A percentile compares a stretch with the other conserved stretches of the same genome.
Evolutionary conservation across 2,797 vertebrate genomes (phyloP).

Genomic region (Miichthys miiuy): DNA sequence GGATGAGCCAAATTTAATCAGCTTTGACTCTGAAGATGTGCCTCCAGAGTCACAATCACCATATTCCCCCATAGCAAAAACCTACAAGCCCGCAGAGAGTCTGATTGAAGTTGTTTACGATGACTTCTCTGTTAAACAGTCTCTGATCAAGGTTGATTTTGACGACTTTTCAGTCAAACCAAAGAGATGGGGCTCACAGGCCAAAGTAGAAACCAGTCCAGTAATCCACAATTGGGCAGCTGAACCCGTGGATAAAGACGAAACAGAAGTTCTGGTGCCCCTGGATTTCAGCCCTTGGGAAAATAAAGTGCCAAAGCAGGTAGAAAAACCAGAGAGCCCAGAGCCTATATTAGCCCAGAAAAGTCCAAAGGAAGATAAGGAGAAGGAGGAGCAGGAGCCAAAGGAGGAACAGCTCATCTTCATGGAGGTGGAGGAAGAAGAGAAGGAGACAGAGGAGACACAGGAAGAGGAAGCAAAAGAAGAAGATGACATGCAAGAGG

Average conservation of each 20-base stretch:
- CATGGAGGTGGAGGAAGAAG: conserved; percentile 1
- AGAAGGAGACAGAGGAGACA: not conserved
- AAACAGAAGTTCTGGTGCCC: not conserved
- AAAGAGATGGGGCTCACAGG: conserved; percentile 46
- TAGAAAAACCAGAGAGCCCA: conserved; percentile 21
- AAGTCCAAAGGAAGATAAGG: conserved; percentile 15
- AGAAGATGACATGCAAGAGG: conserved; percentile 51
- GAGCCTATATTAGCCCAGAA: not conserved
- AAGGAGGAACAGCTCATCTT: conserved; percentile 10
- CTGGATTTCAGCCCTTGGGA: conserved; percentile 9
- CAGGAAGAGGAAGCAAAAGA: conserved; percentile 19
- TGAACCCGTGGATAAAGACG: conserved; percentile 2
- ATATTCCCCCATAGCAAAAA: not conserved
- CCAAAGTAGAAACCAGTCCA: conserved; percentile 22
- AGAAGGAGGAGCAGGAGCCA: not conserved
- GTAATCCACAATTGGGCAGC: not conserved
- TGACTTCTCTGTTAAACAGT: conserved; percentile 72
- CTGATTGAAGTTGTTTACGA: conserved; percentile 46
- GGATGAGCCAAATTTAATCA: conserved; percentile 40
- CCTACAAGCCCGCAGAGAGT: not conserved
- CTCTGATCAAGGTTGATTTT: conserved; percentile 47
- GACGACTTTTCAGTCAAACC: conserved; percentile 81
- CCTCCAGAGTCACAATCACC: conserved; percentile 26
- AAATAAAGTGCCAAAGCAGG: conserved; percentile 2
- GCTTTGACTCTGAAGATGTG: conserved; percentile 56